Evolutionary conservation across 2,113 vertebrate species (phyloP), one percentile per base, ranked within the genome.

Genomic region (Herpetotheres cachinnans): DNA sequence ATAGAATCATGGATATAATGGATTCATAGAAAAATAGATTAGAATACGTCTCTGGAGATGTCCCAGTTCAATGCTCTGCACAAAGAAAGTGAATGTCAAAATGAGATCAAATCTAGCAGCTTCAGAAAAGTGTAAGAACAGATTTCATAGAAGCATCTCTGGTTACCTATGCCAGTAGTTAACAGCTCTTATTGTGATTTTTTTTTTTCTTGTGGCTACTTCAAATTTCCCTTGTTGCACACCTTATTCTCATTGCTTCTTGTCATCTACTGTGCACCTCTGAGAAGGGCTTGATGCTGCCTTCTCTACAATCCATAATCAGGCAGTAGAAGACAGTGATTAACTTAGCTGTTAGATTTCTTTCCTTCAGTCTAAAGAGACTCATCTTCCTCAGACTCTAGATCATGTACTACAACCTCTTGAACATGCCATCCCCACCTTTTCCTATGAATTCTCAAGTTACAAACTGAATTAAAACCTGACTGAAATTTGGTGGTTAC

Each of bases 351-450:
- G 1, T 22, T 82, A 76, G 34, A 34, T 27, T 67, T 76, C 13
- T 90, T 8, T 79, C 15, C 21, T 80, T 82, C 62, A 59, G 10
- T 14, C 17, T 65, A 46, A 50, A 47, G 42, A 15, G 11, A 27
- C 21, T 15, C 18, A 66, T 4, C 11, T 67, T 80, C 27, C 10
- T 89, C 7, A 55, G 25, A 13, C 7, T 80, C 30, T n/a, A 63
- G 16, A 11, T 63, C 29, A n/a, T 25, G 16, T 42, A 22, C 42
- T 40, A 27, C 7, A 80, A n/a, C 9, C 5, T 79, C 36, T 26
- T 70, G 61, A 82, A 65, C 19, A 65, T 6, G 6, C 0, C 4
- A n/a, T n/a, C 2, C 6, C 1, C 3, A 11, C 32, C 20, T 50
- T 58, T 73, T 69, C 50, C 27, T 52, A 47, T n/a, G 15, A 82